Evolutionary conservation across 2,113 vertebrate species (phyloP).

Genomic region (Paedocypris sp.): DNA sequence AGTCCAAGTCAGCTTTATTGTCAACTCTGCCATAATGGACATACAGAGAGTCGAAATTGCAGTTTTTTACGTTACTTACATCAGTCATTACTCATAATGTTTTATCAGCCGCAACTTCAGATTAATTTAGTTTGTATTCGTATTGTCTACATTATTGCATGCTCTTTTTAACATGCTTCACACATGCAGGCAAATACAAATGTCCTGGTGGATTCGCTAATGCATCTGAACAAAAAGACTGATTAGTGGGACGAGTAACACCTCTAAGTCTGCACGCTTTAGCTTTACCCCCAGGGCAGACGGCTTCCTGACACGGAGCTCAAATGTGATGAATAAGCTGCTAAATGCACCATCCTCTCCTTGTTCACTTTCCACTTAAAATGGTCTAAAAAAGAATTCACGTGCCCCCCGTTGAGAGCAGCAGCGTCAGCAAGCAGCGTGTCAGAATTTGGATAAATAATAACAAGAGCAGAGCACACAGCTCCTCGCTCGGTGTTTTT

Average conservation of each 20-base stretch:
- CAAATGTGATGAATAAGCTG: conserved; percentile 60
- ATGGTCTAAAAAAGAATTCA: conserved; percentile 54
- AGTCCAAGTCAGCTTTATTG: too few species aligned
- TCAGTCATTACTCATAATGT: too few species aligned
- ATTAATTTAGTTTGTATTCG: too few species aligned
- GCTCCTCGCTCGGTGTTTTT: conserved; percentile 47
- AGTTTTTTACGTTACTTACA: too few species aligned
- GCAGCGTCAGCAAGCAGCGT: conserved; percentile 5
- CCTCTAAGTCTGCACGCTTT: neutral
- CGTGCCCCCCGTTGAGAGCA: neutral
- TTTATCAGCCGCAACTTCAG: too few species aligned
- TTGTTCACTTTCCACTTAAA: conserved; percentile 59
- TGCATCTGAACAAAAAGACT: neutral
- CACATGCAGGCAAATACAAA: neutral
- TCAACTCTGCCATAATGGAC: too few species aligned
- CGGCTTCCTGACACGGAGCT: neutral
- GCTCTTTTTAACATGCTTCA: neutral
- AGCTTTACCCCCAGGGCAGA: neutral
- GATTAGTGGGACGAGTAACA: neutral
- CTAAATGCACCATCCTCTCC: conserved; percentile 58
- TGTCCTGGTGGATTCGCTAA: neutral
- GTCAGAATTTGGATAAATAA: conserved; percentile 49
- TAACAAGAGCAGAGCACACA: conserved; percentile 48
- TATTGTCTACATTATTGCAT: too few species aligned
- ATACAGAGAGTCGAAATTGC: too few species aligned